Conservation (phyloP, 2,888 invertebrate genomes). For the Chelonus formosanus region DNA sequence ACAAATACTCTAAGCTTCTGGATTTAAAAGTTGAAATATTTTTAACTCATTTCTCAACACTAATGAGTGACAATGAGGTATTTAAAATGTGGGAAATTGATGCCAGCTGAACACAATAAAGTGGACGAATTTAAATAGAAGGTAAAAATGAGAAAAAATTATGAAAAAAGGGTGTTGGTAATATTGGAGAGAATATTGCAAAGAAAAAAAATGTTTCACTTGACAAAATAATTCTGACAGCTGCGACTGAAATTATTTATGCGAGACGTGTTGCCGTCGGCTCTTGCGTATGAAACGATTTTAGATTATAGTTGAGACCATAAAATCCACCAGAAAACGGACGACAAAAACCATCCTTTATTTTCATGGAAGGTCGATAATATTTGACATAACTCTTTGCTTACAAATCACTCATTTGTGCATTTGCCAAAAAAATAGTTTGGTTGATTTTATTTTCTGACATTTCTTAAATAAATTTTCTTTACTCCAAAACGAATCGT, state of each 20-base stretch:
- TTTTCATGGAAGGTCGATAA: not conserved
- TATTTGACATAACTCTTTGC: conserved; percentile 5
- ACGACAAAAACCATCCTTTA: not conserved
- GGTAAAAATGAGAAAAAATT: conserved; percentile 4
- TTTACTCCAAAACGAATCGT: no score
- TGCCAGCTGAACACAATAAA: no score
- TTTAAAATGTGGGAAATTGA: no score
- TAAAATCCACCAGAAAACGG: conserved; percentile 32
- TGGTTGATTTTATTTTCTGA: no score
- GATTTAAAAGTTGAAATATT: no score
- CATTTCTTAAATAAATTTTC: no score
- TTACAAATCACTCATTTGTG: conserved; percentile 4
- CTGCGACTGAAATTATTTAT: conserved; percentile 54
- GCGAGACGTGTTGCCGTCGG: conserved; percentile 40
- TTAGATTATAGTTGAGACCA: conserved; percentile 38
- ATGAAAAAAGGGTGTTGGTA: not conserved
- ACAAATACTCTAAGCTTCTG: no score
- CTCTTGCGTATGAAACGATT: conserved; percentile 31
- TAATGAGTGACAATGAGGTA: no score
- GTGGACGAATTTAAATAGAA: no score
- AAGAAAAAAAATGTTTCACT: conserved; percentile 44
- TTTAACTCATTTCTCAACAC: no score
- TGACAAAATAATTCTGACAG: conserved; percentile 54
- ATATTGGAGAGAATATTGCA: not conserved
- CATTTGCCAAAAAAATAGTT: no score